Evolutionary conservation across 2,888 invertebrate species (phyloP), one percentile per base, ranked within the genome.

Genomic region (Neuroscelio doddi): DNA sequence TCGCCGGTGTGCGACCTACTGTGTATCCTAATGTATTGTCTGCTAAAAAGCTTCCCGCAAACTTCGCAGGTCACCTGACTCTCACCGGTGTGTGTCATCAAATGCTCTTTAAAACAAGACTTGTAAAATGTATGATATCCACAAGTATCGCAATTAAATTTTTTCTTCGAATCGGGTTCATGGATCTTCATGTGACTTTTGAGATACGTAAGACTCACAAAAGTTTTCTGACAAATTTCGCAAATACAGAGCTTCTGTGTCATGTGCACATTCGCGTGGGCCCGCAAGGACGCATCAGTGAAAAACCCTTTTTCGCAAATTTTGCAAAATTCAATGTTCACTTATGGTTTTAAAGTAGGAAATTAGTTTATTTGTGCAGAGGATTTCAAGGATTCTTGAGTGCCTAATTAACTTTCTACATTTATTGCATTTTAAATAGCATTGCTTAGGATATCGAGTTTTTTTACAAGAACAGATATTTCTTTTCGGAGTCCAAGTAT

Each of bases 1-100:
- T 95, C 95, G 72, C 95, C 95, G 59, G 95, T 95, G 85, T 95
- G 95, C 70, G 93, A 93, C 64, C 94, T 94, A 82, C 95, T 88
- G 85, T 95, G 95, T 32, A 65, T 75, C 55, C 73, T 77, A 70
- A 80, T 72, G 65, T 81, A 79, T 26, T 70, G 71, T 8, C 73
- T 72, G 3, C 78, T 76, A 87, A 95, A 95, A 78, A 94, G 93
- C 87, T 95, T 95, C 83, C 94, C 94, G 85, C 95, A 95, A 86
- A 95, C 95, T 88, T 95, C 95, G 90, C 95, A 95, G 80, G 70
- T 93, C 93, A 69, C 86, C 85, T 68, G 90, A 91, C 70, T 82
- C 36, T 82, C 79, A 1, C 85, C 84, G 0, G 83, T 77, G 51
- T 87, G 87, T 1, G 84, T 83, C 59, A 81, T 75, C 57, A 83